Evolutionary conservation across 1,140 invertebrate species (phyloP).

Genomic region (Agrilus planipennis): DNA sequence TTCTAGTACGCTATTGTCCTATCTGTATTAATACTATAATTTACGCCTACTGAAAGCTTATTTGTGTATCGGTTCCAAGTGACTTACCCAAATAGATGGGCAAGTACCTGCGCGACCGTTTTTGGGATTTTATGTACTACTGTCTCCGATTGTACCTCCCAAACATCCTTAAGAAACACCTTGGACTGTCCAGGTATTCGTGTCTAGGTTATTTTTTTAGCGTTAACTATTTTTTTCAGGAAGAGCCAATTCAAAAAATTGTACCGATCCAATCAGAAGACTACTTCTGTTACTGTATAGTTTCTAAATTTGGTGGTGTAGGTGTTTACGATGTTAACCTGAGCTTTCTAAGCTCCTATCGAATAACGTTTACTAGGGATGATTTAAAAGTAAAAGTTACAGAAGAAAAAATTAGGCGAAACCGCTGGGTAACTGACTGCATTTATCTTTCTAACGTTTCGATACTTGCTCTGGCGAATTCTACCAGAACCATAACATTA

Average conservation of each 20-base stretch:
- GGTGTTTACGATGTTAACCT: conserved; percentile 40
- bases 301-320: conserved; percentile 40
- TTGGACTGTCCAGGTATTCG: no score
- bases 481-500: conserved; percentile 40
- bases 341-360: conserved; percentile 37
- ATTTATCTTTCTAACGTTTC: conserved; percentile 39
- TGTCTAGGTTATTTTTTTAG: conserved; percentile 2
- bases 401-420: conserved; percentile 32
- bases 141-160: no score
- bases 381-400: conserved; percentile 24
- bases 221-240: conserved; percentile 27
- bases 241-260: conserved; percentile 41
- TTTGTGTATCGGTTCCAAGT: no score
- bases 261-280: conserved; percentile 37
- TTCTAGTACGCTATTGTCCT: no score
- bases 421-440: conserved; percentile 45
- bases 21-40: no score
- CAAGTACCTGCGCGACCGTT: no score
- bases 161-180: no score
- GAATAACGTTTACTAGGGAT: conserved; percentile 33
- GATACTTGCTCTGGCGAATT: conserved; percentile 36
- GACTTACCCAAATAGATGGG: no score
- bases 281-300: conserved; percentile 42
- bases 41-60: no score
- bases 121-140: no score